Evolutionary conservation across 2,888 invertebrate genomes (phyloP).

Genomic region (Choristoneura rosaceana): DNA sequence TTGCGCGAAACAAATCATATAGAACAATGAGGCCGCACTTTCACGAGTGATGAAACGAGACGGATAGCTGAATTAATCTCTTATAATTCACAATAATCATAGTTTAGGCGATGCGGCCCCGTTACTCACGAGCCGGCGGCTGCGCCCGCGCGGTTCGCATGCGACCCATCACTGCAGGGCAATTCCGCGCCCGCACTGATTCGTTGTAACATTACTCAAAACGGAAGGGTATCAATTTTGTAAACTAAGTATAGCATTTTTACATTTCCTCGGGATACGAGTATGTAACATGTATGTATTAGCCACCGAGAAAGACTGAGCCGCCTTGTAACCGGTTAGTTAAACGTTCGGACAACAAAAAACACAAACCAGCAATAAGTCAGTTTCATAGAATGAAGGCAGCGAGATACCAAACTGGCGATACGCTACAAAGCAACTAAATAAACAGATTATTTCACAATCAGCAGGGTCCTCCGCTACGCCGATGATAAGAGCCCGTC

Average conservation of each 20-base stretch:
- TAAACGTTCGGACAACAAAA: too few relatives aligned
- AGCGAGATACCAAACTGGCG: too few relatives aligned
- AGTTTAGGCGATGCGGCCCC: slow-evolving; percentile 33
- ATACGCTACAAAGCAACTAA: background rate
- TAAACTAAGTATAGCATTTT: background rate
- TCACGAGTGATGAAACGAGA: slow-evolving; percentile 39
- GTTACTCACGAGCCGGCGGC: slow-evolving; percentile 23
- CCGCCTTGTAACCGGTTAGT: background rate
- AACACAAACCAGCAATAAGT: too few relatives aligned
- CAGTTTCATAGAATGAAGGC: too few relatives aligned
- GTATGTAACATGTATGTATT: background rate
- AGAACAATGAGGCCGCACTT: slow-evolving; percentile 37
- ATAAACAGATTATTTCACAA: background rate
- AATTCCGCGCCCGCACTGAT: background rate
- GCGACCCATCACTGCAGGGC: background rate
- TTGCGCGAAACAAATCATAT: slow-evolving; percentile 33
- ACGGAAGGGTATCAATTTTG: slow-evolving; percentile 15
- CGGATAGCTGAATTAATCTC: slow-evolving; percentile 23
- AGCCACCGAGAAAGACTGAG: background rate
- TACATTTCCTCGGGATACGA: background rate
- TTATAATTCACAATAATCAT: slow-evolving; percentile 41
- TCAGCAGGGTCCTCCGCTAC: background rate
- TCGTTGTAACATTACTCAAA: slow-evolving; percentile 11
- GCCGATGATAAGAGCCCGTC: background rate
- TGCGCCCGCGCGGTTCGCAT: background rate